Evolutionary conservation across 1,140 invertebrate species (phyloP), one percentile per base, ranked within the genome.

Genomic region (Heliconius melpomene): DNA sequence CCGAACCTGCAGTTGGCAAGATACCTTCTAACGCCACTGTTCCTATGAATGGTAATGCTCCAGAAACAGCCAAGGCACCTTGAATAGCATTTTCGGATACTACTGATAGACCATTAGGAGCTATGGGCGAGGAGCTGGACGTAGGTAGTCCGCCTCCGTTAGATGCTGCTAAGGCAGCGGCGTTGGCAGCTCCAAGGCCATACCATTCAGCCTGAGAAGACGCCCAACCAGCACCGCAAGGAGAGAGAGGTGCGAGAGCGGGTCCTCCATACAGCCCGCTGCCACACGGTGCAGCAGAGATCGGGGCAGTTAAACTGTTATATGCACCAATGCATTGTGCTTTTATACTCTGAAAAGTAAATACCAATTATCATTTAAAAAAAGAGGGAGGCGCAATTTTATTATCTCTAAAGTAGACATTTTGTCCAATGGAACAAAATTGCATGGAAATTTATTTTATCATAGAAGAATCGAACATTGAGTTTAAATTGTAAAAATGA

Each of bases 41-140:
- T 16, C 85, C 84, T 9, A 88, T 76, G 84, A 88, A 87, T 6
- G 87, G 88, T 52, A 88, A 79, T 26, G 85, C 76, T 18, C 88
- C 88, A n/a, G 70, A 70, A 7, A 89, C 86, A 29, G 78, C 79
- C 8, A 90, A 29, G 18, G 78, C n/a, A 20, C 89, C 89, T 78
- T 85, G 81, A 16, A 89, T 86, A 9, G 75, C 73, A 60, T 89
- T 88, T 50, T 89, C 86, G 8, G 88, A 87, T 7, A 74, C 29
- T 1, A 90, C 83, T 5, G 88, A 80, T 23, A 90, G 40, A 20
- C 88, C 88, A 74, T 72, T 82, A 7, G 89, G 88, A 18, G 84
- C 78, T 16, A 88, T 79, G 11, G 86, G 82, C 7, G 87, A 89
- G 23, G 78, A 79, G 75, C 86, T 88, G n/a, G 82, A 74, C 11